A percentile compares a stretch with the other conserved stretches of the same genome.
Conservation (phyloP, 2,797 vertebrate genomes). For the Rhinophrynus dorsalis region DNA sequence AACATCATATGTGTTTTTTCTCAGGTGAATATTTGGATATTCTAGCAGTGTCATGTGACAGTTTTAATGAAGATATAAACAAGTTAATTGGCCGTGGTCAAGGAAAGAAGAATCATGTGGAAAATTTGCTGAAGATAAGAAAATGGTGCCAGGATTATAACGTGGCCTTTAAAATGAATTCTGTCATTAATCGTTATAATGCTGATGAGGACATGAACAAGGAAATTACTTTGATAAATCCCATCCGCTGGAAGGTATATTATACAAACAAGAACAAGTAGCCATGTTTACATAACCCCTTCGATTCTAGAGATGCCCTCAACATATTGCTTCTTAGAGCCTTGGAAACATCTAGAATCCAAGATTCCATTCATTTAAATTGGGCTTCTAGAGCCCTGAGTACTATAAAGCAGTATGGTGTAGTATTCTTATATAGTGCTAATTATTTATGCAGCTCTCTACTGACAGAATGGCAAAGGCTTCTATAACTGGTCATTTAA, state of each 20-base stretch:
- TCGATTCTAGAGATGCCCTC: too few species aligned
- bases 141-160: constrained; percentile 82
- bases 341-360: too few species aligned
- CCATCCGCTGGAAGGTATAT: constrained; percentile 91
- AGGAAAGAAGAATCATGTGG: constrained; percentile 84
- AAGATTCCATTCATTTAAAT: too few species aligned
- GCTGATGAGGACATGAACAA: constrained; percentile 85
- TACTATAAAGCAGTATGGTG: too few species aligned
- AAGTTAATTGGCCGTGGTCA: constrained; percentile 84
- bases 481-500: too few species aligned
- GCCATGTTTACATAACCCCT: too few species aligned
- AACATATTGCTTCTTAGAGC: too few species aligned
- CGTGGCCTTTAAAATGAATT: constrained; percentile 96
- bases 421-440: too few species aligned
- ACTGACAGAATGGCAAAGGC: too few species aligned
- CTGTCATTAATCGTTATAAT: constrained; percentile 91
- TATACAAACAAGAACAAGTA: too few species aligned
- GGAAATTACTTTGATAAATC: constrained; percentile 75
- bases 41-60: constrained; percentile 91
- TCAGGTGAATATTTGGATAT: constrained; percentile 88
- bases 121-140: constrained; percentile 79
- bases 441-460: too few species aligned
- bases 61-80: constrained; percentile 88
- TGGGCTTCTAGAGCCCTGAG: too few species aligned
- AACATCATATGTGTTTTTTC: constrained; percentile 1